Evolutionary conservation across 2,113 vertebrate species (phyloP), one percentile per base, ranked within the genome.

Genomic region (Actinemys pallida): DNA sequence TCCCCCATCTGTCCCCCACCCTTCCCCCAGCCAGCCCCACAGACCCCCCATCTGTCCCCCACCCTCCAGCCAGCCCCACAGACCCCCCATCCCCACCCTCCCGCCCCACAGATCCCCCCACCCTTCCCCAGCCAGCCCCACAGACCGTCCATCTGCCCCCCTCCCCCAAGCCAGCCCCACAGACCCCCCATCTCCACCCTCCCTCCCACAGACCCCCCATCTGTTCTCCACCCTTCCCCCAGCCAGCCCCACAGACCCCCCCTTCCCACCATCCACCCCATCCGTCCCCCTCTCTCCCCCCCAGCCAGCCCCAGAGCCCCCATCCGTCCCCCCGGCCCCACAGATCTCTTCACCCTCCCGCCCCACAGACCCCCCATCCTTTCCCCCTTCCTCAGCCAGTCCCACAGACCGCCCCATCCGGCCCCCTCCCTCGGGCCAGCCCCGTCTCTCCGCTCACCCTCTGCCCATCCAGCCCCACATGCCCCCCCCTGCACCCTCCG

Each of bases 31-130:
- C 50, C 12, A 20, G 19, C 10, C 16, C 8, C 56, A 29, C 47
- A 52, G 25, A 11, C 17, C 52, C 16, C 11, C 29, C 86, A 29
- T 12, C 9, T 13, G 8, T 11, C 78, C 31, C 14, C 25, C 42
- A n/a, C 22, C 17, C 49, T 75, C 65, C 31, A 11, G 45, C 4
- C 56, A 35, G 20, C 24, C 62, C 54, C 57, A 4, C 4, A 52
- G 22, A 27, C 1, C 16, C n/a, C 62, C 42, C 20, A 53, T 2
- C 4, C 35, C 12, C 35, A 13, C 1, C 45, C 42, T 6, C 31
- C 75, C 39, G 17, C 16, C 72, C 72, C 22, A 24, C 8, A 9
- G 14, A 47, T 10, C 39, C 75, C 35, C 4, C 50, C 1, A 45
- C 5, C 10, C 47, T n/a, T 29, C 27, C 11, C 72, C 31, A 2